Percentiles rank a stretch among this genome's conserved stretches.
Conservation (phyloP, 2,797 vertebrate species). For the Centroberyx gerrardi region DNA sequence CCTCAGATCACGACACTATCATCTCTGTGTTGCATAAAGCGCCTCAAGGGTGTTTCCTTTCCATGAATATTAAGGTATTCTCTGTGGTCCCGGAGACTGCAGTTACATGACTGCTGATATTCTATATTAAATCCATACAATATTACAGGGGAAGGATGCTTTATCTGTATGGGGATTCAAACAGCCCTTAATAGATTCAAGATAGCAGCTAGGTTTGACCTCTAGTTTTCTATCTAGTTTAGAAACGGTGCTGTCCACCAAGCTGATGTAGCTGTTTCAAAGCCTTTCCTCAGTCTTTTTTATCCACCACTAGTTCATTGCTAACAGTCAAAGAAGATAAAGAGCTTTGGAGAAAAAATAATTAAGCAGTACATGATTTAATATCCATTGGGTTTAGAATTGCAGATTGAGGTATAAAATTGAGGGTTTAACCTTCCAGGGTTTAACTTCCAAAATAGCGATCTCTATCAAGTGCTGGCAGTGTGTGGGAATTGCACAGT, state of each 20-base stretch:
- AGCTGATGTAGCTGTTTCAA: too few relatives aligned
- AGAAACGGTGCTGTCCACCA: too few relatives aligned
- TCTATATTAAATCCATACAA: slow-evolving; percentile 15
- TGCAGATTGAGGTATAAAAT: too few relatives aligned
- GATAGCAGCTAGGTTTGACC: too few relatives aligned
- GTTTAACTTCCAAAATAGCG: background rate
- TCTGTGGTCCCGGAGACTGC: background rate
- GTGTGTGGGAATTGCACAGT: background rate
- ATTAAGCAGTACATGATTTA: too few relatives aligned
- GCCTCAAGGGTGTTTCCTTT: slow-evolving; percentile 26
- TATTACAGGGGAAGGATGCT: background rate
- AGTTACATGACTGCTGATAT: slow-evolving; percentile 22
- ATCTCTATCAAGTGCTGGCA: background rate
- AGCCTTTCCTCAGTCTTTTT: too few relatives aligned
- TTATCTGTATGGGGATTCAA: background rate
- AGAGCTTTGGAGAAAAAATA: too few relatives aligned
- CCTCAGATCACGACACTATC: slow-evolving; percentile 38
- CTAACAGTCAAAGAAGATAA: too few relatives aligned
- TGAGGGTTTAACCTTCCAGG: background rate
- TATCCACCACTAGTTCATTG: too few relatives aligned
- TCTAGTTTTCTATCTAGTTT: too few relatives aligned
- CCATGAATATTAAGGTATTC: slow-evolving; percentile 34
- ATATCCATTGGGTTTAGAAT: too few relatives aligned
- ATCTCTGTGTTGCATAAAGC: slow-evolving; percentile 34
- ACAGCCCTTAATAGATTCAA: too few relatives aligned